Base-by-base conservation (phyloP, 2,113 vertebrate species). In the Macrotus californicus region DNA sequence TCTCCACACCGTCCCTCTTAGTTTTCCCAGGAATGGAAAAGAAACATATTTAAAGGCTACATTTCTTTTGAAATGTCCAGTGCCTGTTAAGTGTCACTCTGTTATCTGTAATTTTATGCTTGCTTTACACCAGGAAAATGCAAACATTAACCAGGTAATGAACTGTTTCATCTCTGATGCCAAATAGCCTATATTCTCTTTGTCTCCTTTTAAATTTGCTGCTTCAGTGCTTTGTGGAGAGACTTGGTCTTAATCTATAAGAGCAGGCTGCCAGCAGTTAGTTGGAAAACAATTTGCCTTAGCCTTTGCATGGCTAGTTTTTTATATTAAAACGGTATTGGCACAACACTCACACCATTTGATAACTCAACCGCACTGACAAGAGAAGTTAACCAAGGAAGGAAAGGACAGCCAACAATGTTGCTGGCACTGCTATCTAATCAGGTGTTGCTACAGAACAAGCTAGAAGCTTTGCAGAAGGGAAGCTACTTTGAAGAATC, bases 151-250 rank as follows among this genome's bases (percentile, higher is more conserved):
- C 94, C 87, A 96, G 93, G 95, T 97, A 98, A 97, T 96, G 96
- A 97, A 91, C 95, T 97, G 95, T 95, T 97, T 97, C 96, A 96
- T 96, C 93, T 94, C 77, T 93, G 56, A 94, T 96, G 95, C 96
- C 96, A 93, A 94, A 97, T 81, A 91, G 69, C 76, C 94, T 94
- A 39, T 61, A 80, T 97, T 97, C 96, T 94, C 95, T 96, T 93
- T 95, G 77, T 88, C 92, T 97, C 95, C 95, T 97, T 97, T 92
- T 96, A 97, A 96, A 97, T 98, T 96, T 98, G 87, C 96, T 96
- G 96, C 96, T 97, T 94, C 97, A 94, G 52, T 95, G 94, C 94
- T 87, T 96, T 95, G 76, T 85, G 70, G 43, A 96, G 93, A 96
- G 92, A 82, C 85, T 36, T 31, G 13, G 87, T 75, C 93, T 96